Evolutionary conservation across 2,888 invertebrate genomes (phyloP), one percentile per base, ranked within the genome.

Genomic region (Temnothorax unifasciatus): DNA sequence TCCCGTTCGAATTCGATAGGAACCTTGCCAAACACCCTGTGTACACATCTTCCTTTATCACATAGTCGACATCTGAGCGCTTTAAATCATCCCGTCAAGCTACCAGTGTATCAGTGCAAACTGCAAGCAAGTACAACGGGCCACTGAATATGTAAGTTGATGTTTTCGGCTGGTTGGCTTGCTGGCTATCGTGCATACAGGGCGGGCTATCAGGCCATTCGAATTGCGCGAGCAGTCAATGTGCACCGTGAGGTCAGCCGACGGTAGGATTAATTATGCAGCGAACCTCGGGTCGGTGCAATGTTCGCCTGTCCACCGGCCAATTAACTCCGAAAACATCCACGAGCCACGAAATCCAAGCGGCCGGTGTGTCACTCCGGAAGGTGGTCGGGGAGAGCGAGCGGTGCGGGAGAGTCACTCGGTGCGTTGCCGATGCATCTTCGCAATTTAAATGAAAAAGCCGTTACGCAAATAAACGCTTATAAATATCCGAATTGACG

Each of bases 231-330:
- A 91, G 90, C 87, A 86, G 89, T 85, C 87, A 85, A 84, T 87
- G 88, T 88, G 88, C 90, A 89, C 85, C 91, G 91, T 86, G 92
- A 93, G 93, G 93, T 93, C 92, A 92, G 90, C 91, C 91, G 89
- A 86, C 91, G 90, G 87, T 92, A 90, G 57, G 89, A 93, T 94
- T 93, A 94, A 94, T 94, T 93, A 94, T 94, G 94, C 93, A 94
- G 83, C 90, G 92, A 88, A 90, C 90, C 89, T 90, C 90, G 59
- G 86, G 89, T 86, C 85, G 54, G 82, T 52, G 82, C 89, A 85
- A 82, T 86, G 92, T 90, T 90, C 88, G 90, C 86, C 86, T 90
- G 89, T 91, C 90, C 90, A 86, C 86, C 87, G 92, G 89, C 91
- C 93, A 94, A 94, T 94, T 94, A 94, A 92, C 93, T 93, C 90